These are phyloP conservation scores for Neodiprion virginianus DNA, from an alignment of 1,140 invertebrate species.

Conservation along the genomic window DNA sequence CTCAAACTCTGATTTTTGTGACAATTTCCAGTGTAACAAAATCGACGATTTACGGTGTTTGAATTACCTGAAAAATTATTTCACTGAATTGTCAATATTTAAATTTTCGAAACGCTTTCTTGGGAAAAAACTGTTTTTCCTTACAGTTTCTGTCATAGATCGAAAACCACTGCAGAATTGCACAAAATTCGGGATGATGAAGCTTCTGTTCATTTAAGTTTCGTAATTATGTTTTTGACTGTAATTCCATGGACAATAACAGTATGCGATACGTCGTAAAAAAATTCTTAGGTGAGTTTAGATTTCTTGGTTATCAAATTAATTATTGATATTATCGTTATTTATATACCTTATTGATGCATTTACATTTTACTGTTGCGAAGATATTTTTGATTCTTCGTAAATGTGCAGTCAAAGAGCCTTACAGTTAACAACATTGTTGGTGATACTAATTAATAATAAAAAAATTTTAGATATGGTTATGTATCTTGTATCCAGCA, in stretches of 20 bases:
- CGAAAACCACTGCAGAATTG: no score
- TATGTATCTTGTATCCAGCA: background rate
- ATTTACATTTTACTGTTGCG: background rate
- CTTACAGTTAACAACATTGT: conserved; percentile 8
- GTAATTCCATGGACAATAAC: background rate
- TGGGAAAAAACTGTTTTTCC: no score
- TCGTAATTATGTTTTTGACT: background rate
- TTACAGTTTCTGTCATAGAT: no score
- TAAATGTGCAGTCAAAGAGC: background rate
- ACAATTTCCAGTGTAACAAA: no score
- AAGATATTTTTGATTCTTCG: background rate
- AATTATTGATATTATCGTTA: background rate
- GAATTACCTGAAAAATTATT: no score
- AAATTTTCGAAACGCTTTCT: no score
- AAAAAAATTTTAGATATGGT: background rate
- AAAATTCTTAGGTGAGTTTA: no score
- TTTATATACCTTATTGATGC: background rate
- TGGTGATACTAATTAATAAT: conserved; percentile 3
- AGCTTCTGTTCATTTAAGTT: no score
- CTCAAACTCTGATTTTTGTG: no score
- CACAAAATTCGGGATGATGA: no score
- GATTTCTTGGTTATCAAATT: background rate
- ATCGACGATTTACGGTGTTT: no score
- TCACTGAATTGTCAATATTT: no score
- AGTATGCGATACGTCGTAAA: background rate